A percentile compares a stretch with the other conserved stretches of the same genome.
Evolutionary conservation across 2,113 vertebrate genomes (phyloP).

Genomic region (Gasterosteus aculeatus): DNA sequence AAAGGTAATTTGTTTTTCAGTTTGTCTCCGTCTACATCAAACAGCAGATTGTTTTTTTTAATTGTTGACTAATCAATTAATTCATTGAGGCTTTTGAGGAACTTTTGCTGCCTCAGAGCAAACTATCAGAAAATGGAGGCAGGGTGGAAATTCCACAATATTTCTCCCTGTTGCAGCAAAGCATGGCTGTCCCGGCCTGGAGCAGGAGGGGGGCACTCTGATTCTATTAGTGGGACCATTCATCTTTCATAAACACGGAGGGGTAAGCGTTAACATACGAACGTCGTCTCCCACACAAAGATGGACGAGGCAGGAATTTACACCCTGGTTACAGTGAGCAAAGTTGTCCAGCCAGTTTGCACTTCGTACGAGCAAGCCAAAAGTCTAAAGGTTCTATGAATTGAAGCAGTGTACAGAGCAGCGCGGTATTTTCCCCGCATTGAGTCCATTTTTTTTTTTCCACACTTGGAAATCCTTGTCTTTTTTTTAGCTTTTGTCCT

Average conservation of each 20-base stretch:
- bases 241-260: slow-evolving; percentile 40
- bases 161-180: slow-evolving; percentile 16
- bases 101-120: slow-evolving; percentile 11
- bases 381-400: neutral
- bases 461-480: neutral
- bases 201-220: slow-evolving; percentile 26
- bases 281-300: neutral
- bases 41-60: slow-evolving; percentile 6
- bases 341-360: slow-evolving; percentile 6
- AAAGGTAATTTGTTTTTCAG: slow-evolving; percentile 24
- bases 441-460: slow-evolving; percentile 24
- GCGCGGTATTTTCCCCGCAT: neutral
- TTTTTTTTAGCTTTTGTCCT: slow-evolving; percentile 32
- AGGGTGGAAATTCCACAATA: slow-evolving; percentile 7
- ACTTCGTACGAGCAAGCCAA: too few relatives aligned
- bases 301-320: neutral
- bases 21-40: slow-evolving; percentile 20
- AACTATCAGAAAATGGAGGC: slow-evolving; percentile 3
- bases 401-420: neutral
- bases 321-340: neutral
- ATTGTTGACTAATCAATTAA: neutral
- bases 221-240: slow-evolving; percentile 42
- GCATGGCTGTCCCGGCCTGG: slow-evolving; percentile 47
- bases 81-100: neutral
- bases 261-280: neutral